phyloP scores from a whole-genome alignment of 2,113 vertebrate species.

The Thryonomys swinderianus region DNA sequence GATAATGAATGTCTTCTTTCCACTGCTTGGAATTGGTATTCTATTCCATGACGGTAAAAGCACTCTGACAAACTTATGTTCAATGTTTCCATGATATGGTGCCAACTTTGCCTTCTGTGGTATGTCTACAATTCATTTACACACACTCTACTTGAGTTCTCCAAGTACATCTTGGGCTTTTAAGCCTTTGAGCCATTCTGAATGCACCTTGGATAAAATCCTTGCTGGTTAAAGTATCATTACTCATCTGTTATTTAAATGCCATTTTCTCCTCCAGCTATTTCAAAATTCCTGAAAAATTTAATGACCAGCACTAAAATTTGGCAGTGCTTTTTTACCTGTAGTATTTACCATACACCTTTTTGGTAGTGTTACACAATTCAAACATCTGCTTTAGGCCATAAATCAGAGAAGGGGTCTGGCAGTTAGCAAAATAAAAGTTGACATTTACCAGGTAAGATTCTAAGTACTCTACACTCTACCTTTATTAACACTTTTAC shows the following conservation, averaged over 20 bases:
- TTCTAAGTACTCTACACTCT: not conserved
- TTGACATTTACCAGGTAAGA: not conserved
- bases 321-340: not conserved
- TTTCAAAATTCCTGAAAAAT: conserved; percentile 2
- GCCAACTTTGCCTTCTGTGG: not conserved
- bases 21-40: not conserved
- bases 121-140: not conserved
- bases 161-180: not conserved
- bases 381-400: not conserved
- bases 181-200: not conserved
- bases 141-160: not conserved
- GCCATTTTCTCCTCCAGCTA: not conserved
- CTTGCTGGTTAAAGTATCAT: not conserved
- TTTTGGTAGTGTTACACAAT: not conserved
- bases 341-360: not conserved
- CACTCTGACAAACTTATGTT: not conserved
- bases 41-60: not conserved
- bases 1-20: not conserved
- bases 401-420: not conserved
- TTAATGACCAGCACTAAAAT: not conserved
- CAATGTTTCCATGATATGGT: not conserved
- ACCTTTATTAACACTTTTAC: not conserved
- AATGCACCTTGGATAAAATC: not conserved
- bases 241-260: not conserved
- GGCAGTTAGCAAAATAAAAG: not conserved